Evolutionary conservation across 53 echinoderm and acorn worm species (phyloP), one percentile per base, ranked within the genome.

Genomic region (Echinarachnius parma): DNA sequence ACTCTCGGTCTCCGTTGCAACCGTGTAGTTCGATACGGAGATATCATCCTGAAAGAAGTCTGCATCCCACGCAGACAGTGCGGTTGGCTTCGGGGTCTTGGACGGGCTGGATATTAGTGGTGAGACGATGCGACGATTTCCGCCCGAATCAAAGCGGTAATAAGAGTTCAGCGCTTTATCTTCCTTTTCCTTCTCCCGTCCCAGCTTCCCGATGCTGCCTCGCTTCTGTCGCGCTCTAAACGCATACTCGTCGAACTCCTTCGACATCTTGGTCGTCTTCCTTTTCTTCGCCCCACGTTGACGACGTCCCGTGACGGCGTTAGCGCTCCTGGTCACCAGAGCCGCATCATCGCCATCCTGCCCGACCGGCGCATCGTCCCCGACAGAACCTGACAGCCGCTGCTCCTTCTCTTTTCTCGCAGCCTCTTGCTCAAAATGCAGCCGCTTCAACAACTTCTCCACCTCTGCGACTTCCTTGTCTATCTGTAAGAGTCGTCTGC

Each of bases 381-480:
- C 44, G n/a, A 28, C 13, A 1, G 28, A 22, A 25, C 13, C 56
- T n/a, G n/a, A n/a, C n/a, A n/a, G n/a, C 21, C 75, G 59, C n/a
- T 23, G 53, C 20, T 50, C 28, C 25, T 11, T 1, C 31, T 52
- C 8, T 20, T 34, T 45, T 27, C 31, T 50, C 36, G 80, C 80
- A 18, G 66, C 59, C 45, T 86, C 79, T 46, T 75, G 64, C 34
- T 95, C 90, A 2, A 60, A 26, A 8, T 48, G 27, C 50, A 96
- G 63, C 21, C 87, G 84, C 34, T 80, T 83, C 53, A 96, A 60
- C 18, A 88, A 66, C 60, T 79, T 77, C 42, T 86, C 88, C 42
- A 87, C 65, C 30, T 98, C 98, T 3, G 80, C 60, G 5, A 92
- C 75, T 50, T 91, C 98, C 35, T 91, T 91, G 26, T 98, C 98